These are phyloP conservation scores for Phortica okadai DNA, from an alignment of 2,888 invertebrate genomes.

Conservation along the genomic window DNA sequence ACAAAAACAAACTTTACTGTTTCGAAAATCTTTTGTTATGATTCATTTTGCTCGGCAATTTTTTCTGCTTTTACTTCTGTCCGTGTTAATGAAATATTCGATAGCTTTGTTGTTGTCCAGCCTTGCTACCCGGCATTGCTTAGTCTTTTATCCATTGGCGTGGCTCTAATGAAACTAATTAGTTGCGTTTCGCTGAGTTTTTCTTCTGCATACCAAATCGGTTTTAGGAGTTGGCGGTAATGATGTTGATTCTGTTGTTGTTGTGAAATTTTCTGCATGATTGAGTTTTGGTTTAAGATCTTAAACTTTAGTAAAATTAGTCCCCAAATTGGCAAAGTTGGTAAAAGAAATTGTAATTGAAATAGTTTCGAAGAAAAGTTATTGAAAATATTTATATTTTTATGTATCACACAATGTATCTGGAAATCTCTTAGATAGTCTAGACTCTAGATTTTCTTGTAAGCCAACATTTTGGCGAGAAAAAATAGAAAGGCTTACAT, in stretches of 20 bases:
- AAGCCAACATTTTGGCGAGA: too few species aligned
- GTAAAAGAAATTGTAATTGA: too few species aligned
- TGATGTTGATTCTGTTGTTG: not conserved
- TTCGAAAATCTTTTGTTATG: slow-evolving; percentile 40
- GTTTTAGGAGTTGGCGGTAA: not conserved
- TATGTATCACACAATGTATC: too few species aligned
- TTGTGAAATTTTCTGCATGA: too few species aligned
- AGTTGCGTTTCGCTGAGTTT: not conserved
- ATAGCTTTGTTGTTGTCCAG: not conserved
- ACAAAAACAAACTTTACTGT: slow-evolving; percentile 43
- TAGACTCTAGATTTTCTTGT: too few species aligned
- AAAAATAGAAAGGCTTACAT: too few species aligned
- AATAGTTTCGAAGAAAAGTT: too few species aligned
- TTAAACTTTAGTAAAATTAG: too few species aligned
- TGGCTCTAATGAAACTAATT: slow-evolving; percentile 9
- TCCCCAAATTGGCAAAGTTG: too few species aligned
- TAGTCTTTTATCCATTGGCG: not conserved
- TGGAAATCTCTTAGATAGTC: too few species aligned
- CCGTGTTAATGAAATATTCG: slow-evolving; percentile 11
- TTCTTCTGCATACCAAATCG: not conserved
- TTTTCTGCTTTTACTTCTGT: slow-evolving; percentile 32
- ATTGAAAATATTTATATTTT: too few species aligned
- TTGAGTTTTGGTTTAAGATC: too few species aligned
- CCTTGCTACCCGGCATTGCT: not conserved
- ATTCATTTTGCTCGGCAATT: slow-evolving; percentile 46